Base-by-base conservation (phyloP, 2,888 invertebrate species). In the Ceratothoa steindachneri region DNA sequence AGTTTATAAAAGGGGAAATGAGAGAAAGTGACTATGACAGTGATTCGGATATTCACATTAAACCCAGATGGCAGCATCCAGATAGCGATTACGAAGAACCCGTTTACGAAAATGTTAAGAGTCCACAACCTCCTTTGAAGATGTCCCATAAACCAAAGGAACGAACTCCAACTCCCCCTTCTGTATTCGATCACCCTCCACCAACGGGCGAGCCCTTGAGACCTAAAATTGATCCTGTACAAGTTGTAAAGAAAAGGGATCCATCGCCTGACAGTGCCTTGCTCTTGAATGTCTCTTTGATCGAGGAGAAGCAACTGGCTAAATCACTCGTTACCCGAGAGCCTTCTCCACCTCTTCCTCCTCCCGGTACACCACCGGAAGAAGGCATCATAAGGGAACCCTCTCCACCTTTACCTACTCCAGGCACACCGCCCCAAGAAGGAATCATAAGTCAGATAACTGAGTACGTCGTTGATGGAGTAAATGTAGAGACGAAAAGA, bases 1-100 rank as follows among this genome's bases (percentile, higher is more conserved):
- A 88, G 84, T 90, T 90, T 83, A 84, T 88, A 22, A 89, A 87
- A 83, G 86, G 88, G 80, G 89, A 89, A 84, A 88, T 88, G 83
- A 86, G 87, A 66, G 89, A 88, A 83, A 90, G 89, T 28, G 90
- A 90, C 82, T 90, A 90, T 82, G 90, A 90, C 84, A 90, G 90
- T 82, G 90, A 91, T 82, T 88, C 89, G 78, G 90, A 90, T 53
- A 27, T 67, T 24, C 72, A 67, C 55, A 65, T 72, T 29, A 67
- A 72, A 15, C 71, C 76, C 9, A 73, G 70, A 64, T 77, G 80
- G 80, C 69, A 73, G 30, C 76, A 75, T 71, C 60, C 74, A 5
- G 76, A 76, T 28, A 76, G 77, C 53, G 77, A 80, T 73, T 51
- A 67, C 51, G 77, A 78, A 41, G 80, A 80, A 22, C 77, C 77